phyloP scores from a whole-genome alignment of 2,797 vertebrate genomes.

The Gouania willdenowi region DNA sequence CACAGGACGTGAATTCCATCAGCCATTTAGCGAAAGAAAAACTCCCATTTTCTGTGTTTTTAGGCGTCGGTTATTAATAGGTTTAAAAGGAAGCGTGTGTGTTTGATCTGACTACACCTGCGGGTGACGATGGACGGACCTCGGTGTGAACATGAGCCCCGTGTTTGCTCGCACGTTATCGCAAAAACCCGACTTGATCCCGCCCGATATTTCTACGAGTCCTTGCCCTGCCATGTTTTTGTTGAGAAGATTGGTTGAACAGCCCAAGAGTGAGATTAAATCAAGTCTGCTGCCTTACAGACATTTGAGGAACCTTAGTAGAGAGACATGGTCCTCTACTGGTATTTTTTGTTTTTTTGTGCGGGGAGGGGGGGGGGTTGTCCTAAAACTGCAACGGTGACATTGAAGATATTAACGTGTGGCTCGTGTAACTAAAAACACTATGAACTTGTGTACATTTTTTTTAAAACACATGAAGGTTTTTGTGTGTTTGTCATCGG shows the following conservation, averaged over 20 bases:
- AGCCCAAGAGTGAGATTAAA: constrained; percentile 61
- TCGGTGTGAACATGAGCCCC: no score
- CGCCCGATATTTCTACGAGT: no score
- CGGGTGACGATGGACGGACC: constrained; percentile 59
- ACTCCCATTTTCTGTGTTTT: constrained; percentile 14
- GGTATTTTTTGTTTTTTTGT: constrained; percentile 34
- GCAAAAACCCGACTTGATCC: no score
- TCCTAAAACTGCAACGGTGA: constrained; percentile 55
- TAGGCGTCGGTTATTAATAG: constrained; percentile 32
- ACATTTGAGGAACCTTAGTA: constrained; percentile 74
- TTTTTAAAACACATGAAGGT: constrained; percentile 64
- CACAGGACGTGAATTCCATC: constrained; percentile 47
- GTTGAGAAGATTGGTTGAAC: constrained; percentile 45
- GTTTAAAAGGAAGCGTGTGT: constrained; percentile 64
- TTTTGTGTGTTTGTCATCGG: constrained; percentile 56
- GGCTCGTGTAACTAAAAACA: constrained; percentile 63
- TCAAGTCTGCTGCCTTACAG: constrained; percentile 67
- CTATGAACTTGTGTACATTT: constrained; percentile 76
- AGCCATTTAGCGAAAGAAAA: constrained; percentile 11
- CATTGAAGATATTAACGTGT: constrained; percentile 52
- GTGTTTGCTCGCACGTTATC: constrained; percentile 75
- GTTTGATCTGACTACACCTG: constrained; percentile 68
- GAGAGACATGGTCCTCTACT: constrained; percentile 26
- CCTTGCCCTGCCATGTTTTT: constrained; percentile 44
- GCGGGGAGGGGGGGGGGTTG: background rate